Evolutionary conservation across 2,113 vertebrate species (phyloP).

Genomic region (Hippocampus barbouri): DNA sequence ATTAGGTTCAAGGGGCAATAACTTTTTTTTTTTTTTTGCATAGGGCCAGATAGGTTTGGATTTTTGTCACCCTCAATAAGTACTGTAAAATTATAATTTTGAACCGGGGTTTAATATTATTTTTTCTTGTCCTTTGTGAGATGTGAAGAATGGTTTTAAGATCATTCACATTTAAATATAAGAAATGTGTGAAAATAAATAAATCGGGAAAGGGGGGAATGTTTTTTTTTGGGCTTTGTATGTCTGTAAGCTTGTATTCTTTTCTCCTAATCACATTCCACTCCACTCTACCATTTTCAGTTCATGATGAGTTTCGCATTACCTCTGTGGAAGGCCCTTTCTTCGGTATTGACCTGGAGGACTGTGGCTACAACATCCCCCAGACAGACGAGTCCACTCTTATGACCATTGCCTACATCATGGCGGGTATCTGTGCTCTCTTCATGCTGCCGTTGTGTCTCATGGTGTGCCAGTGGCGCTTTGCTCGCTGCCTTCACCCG

Average conservation of each 20-base stretch:
- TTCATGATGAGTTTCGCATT: constrained; percentile 89
- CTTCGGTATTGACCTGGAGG: constrained; percentile 83
- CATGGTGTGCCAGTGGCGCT: constrained; percentile 99
- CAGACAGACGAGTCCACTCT: constrained; percentile 98
- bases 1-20: too few species aligned
- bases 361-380: constrained; percentile 97
- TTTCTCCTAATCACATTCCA: background rate
- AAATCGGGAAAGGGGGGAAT: background rate
- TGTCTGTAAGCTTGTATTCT: background rate
- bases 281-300: constrained; percentile 48
- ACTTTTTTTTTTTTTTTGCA: too few species aligned
- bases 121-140: too few species aligned
- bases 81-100: too few species aligned
- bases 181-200: too few species aligned
- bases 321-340: constrained; percentile 88
- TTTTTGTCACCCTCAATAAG: too few species aligned
- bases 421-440: constrained; percentile 96
- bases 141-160: too few species aligned
- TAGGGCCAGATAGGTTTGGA: too few species aligned
- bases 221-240: background rate
- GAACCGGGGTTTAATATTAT: too few species aligned
- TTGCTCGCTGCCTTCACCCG: constrained; percentile 85
- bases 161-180: too few species aligned
- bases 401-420: constrained; percentile 98
- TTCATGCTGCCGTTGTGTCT: constrained; percentile 98